A percentile compares a stretch with the other conserved stretches of the same genome.
phyloP scores from a whole-genome alignment of 2,797 vertebrate species.

The Muscicapa striata region DNA sequence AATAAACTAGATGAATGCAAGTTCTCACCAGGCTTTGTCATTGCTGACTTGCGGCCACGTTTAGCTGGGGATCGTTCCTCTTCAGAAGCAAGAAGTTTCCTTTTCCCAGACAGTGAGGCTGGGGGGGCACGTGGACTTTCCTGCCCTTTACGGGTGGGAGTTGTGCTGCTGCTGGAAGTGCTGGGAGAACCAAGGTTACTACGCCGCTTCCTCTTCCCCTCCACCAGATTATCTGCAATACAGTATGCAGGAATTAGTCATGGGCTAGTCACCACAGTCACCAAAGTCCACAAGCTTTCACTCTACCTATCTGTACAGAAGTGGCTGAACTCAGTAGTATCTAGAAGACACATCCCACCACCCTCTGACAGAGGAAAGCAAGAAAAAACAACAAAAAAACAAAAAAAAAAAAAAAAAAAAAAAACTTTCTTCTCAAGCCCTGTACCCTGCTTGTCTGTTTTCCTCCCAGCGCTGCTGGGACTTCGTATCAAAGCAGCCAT shows the following conservation, averaged over 20 bases:
- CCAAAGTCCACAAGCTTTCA: neutral
- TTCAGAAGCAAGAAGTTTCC: conserved; percentile 85
- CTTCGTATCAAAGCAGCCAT: neutral
- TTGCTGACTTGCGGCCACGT: conserved; percentile 85
- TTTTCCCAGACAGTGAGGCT: conserved; percentile 83
- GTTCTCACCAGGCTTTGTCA: conserved; percentile 81
- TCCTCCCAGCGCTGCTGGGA: neutral
- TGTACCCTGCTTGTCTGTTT: neutral
- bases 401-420: no score
- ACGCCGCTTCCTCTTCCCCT: conserved; percentile 92
- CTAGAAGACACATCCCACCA: neutral
- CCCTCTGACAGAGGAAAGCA: neutral
- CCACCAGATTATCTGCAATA: conserved; percentile 91
- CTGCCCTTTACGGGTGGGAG: conserved; percentile 78
- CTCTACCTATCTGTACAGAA: neutral
- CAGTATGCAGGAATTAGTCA: neutral
- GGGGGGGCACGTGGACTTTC: conserved; percentile 79
- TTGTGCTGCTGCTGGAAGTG: conserved; percentile 78
- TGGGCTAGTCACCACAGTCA: neutral
- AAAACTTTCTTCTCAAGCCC: neutral
- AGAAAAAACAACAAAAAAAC: neutral
- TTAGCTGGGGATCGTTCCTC: conserved; percentile 86
- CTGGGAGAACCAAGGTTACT: conserved; percentile 74
- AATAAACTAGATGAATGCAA: neutral
- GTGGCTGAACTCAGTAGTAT: neutral